These are phyloP conservation scores for Hydrocynus forskahlii DNA, from an alignment of 2,797 vertebrate species.

Conservation along the genomic window DNA sequence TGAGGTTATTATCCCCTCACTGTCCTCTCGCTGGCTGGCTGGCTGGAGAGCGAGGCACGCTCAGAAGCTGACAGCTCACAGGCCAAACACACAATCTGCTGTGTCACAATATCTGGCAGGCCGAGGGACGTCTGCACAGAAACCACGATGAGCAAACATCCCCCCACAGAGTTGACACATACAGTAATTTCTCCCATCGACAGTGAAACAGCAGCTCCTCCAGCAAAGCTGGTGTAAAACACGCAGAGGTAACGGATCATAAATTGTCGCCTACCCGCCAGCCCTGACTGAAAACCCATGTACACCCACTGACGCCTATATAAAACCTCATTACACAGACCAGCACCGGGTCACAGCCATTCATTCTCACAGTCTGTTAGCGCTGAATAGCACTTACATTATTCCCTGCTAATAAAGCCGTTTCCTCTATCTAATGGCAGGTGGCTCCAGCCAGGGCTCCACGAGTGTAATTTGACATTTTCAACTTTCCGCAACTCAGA, in stretches of 20 bases:
- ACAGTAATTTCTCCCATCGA: background rate
- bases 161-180: background rate
- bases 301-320: conserved; percentile 20
- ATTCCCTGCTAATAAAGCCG: conserved; percentile 67
- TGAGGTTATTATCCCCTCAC: conserved; percentile 67
- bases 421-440: conserved; percentile 22
- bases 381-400: conserved; percentile 40
- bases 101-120: conserved; percentile 24
- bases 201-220: background rate
- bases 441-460: conserved; percentile 13
- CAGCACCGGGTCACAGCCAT: conserved; percentile 61
- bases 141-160: conserved; percentile 26
- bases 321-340: conserved; percentile 48
- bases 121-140: background rate
- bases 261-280: background rate
- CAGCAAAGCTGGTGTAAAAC: background rate
- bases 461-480: conserved; percentile 67
- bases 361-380: conserved; percentile 53
- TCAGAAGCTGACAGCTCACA: conserved; percentile 14
- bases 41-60: background rate
- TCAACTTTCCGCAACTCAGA: conserved; percentile 63
- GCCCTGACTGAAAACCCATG: conserved; percentile 3
- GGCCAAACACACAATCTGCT: conserved; percentile 17
- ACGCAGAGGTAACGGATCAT: background rate
- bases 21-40: conserved; percentile 39